phyloP scores from a whole-genome alignment of 2,113 vertebrate species.

The Cinclus cinclus region DNA sequence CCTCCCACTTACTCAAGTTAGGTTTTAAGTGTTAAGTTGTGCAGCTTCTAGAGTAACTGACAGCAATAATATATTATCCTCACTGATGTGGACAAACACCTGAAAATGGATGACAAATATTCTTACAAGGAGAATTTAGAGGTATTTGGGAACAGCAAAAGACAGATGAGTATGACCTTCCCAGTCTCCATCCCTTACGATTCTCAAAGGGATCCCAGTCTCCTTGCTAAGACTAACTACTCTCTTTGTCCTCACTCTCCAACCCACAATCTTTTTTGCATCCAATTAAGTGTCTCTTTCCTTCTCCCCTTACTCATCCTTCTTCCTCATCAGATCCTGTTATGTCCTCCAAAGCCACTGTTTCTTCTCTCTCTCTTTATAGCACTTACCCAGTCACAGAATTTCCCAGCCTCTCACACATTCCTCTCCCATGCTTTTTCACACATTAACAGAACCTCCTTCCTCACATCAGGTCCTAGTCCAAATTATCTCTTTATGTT shows the following conservation, averaged over 20 bases:
- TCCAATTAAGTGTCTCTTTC: background rate
- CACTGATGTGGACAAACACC: conserved; percentile 41
- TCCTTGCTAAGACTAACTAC: background rate
- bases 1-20: background rate
- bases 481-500: background rate
- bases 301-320: background rate
- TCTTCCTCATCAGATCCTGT: background rate
- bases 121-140: background rate
- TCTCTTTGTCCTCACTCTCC: background rate
- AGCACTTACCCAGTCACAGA: background rate
- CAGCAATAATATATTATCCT: conserved; percentile 34
- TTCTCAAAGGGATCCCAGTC: background rate
- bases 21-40: background rate
- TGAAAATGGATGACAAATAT: conserved; percentile 34
- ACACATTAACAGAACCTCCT: background rate
- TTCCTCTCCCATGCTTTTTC: background rate
- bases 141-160: background rate
- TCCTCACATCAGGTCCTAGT: fast-evolving
- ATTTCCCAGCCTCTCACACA: background rate
- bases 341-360: background rate
- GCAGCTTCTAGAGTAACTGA: conserved; percentile 24
- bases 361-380: background rate
- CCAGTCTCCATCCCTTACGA: background rate
- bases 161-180: conserved; percentile 38
- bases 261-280: background rate